Evolutionary conservation across 1,140 invertebrate genomes (phyloP).

Genomic region (Limonius californicus): DNA sequence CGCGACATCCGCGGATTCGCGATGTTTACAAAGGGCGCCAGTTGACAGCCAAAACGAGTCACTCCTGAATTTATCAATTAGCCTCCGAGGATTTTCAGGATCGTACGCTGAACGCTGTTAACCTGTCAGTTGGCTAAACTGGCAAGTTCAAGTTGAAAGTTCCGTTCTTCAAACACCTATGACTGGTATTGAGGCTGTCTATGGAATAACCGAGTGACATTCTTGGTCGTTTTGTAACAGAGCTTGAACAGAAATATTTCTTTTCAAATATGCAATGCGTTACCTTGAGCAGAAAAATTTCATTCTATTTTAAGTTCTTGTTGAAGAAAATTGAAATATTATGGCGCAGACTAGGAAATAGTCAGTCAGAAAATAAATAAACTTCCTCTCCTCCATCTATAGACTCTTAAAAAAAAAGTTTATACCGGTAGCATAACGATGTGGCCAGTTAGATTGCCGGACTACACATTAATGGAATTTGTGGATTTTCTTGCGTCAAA

Average conservation of each 20-base stretch:
- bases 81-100: too few relatives aligned
- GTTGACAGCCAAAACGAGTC: neutral
- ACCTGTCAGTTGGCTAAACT: neutral
- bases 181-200: neutral
- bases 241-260: neutral
- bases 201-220: neutral
- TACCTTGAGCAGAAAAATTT: neutral
- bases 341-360: too few relatives aligned
- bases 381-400: too few relatives aligned
- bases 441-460: too few relatives aligned
- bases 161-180: slow-evolving; percentile 1
- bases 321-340: neutral
- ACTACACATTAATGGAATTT: too few relatives aligned
- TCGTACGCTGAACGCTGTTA: too few relatives aligned
- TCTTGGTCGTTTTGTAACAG: slow-evolving; percentile 4
- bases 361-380: too few relatives aligned
- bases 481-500: too few relatives aligned
- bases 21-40: neutral
- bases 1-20: neutral
- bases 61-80: neutral
- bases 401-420: too few relatives aligned
- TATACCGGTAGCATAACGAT: too few relatives aligned
- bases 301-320: neutral
- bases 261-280: neutral
- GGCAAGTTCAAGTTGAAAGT: slow-evolving; percentile 11